Base-by-base conservation (phyloP, 1,140 invertebrate genomes). In the Catajapyx aquilonaris region DNA sequence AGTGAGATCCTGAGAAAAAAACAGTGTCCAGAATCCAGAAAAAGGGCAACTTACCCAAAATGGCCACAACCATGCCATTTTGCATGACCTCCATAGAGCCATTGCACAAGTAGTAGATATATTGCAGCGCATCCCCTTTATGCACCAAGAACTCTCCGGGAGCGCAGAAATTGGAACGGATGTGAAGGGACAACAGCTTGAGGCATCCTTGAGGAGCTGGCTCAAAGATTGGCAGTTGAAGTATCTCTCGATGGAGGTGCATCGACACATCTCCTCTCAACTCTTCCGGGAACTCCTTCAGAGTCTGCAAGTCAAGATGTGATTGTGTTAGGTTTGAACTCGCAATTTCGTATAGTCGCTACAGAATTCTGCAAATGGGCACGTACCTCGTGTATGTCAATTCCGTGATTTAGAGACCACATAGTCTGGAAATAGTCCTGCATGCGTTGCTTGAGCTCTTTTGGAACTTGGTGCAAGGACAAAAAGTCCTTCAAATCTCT, bases 351-450 rank as follows among this genome's bases (percentile, higher is more conserved):
- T n/a, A n/a, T n/a, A n/a, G n/a, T n/a, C n/a, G 10, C 17, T 31
- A n/a, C 4, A 16, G 37, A 4, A 4, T 20, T n/a, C 22, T 33
- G 40, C 10, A 17, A n/a, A 35, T 13, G 13, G 23, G 13, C 13
- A 28, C 57, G 61, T 59, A 88, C 85, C 71, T 90, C 84, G 49
- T 94, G 85, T 59, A 94, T 90, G 54, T 98, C 91, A 44, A 98
- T 96, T 21, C 94, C 94, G 57, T 97, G 93, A 52, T 95, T 97
- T 28, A 97, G 70, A 2, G 88, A 86, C 91, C 94, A 97, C 62
- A 87, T 90, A 9, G 94, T 96, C 59, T 97, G 91, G 55, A 97
- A 97, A 55, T 95, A 97, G 52, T 98, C 94, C 52, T 95, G 87
- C 69, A 98, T 87, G 34, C 93, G 64, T 54, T 94, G 88, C 45